These are phyloP conservation scores for Cryptops parisi DNA, from an alignment of 2,888 invertebrate species.

Conservation along the genomic window DNA sequence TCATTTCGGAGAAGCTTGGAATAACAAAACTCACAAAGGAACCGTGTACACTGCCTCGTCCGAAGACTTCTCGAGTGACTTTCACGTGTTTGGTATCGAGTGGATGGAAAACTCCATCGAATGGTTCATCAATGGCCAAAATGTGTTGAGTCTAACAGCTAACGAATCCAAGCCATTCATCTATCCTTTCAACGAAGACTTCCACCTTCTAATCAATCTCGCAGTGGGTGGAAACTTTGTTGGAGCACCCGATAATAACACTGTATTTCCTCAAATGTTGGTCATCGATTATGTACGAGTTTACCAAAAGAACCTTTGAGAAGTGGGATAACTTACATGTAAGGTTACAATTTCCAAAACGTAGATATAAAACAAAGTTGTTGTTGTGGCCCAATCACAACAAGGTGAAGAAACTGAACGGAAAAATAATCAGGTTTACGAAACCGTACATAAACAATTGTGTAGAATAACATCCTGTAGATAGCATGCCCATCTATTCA, in stretches of 20 bases:
- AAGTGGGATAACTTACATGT: no score
- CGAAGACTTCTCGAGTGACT: neutral
- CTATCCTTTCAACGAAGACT: slow-evolving; percentile 9
- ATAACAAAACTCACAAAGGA: neutral
- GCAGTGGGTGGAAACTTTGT: slow-evolving; percentile 4
- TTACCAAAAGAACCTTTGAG: no score
- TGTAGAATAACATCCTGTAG: no score
- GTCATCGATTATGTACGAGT: slow-evolving; percentile 9
- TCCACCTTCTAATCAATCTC: slow-evolving; percentile 4
- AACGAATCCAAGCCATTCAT: neutral
- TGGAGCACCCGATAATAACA: slow-evolving; percentile 1
- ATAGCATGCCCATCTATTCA: no score
- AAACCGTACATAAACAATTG: no score
- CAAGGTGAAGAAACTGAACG: no score
- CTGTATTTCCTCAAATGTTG: slow-evolving; percentile 4
- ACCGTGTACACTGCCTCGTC: neutral
- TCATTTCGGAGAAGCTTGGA: neutral
- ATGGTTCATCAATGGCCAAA: slow-evolving; percentile 6
- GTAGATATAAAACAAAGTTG: no score
- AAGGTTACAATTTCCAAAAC: no score
- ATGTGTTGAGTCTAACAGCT: neutral
- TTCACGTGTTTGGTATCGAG: slow-evolving; percentile 2
- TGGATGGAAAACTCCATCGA: slow-evolving; percentile 5
- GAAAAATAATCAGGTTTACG: no score
- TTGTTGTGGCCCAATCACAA: no score